Percentiles rank a stretch among this genome's conserved stretches.
These are phyloP conservation scores for Cephonodes hylas DNA, from an alignment of 2,888 invertebrate species.

Conservation along the genomic window DNA sequence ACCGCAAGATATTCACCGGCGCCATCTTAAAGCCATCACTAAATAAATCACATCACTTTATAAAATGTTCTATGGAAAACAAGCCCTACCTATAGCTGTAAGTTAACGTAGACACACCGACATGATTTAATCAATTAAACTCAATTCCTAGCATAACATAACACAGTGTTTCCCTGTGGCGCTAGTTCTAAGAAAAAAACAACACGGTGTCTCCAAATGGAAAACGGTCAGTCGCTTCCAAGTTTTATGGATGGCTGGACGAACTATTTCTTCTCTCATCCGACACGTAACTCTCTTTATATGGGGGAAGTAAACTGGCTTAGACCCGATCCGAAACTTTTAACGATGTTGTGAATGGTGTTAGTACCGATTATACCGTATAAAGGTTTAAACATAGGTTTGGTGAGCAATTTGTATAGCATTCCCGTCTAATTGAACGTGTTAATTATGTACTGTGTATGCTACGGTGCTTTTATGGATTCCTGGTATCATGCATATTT, in stretches of 20 bases:
- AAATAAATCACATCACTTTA: too few relatives aligned
- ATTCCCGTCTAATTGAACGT: neutral
- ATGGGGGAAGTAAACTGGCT: neutral
- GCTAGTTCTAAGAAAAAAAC: conserved; percentile 30
- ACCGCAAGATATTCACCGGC: too few relatives aligned
- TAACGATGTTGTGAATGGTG: neutral
- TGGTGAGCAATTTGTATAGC: neutral
- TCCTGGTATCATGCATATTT: too few relatives aligned
- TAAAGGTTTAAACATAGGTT: neutral
- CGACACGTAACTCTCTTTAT: neutral
- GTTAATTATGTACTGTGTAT: too few relatives aligned
- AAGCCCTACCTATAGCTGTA: too few relatives aligned
- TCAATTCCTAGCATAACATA: conserved; percentile 27
- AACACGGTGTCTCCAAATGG: conserved; percentile 29
- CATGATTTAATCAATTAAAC: conserved; percentile 30
- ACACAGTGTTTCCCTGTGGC: conserved; percentile 36
- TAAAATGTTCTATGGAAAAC: too few relatives aligned
- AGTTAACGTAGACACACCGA: too few relatives aligned
- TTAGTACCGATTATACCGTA: neutral
- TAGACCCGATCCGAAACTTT: neutral
- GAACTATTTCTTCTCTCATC: neutral
- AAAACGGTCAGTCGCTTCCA: conserved; percentile 21
- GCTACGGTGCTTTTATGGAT: too few relatives aligned
- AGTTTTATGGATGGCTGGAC: neutral
- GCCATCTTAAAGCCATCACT: too few relatives aligned